Base-by-base conservation (phyloP, 2,113 vertebrate species). In the Hyperopisus bebe region DNA sequence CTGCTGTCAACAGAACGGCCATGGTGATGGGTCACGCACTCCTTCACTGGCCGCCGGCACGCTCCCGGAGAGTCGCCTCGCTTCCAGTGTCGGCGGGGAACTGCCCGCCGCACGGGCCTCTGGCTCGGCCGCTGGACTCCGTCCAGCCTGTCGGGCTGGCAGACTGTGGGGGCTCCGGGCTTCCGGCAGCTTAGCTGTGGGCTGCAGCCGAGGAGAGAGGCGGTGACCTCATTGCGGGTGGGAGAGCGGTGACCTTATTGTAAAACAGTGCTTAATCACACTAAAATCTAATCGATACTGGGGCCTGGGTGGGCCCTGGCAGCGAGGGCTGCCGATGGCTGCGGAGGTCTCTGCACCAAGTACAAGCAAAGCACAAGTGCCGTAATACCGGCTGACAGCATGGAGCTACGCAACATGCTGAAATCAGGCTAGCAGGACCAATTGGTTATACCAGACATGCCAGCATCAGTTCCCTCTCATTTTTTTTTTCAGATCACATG, bases 71-170 rank as follows among this genome's bases (percentile, higher is more conserved):
- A 92, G 74, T 91, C 92, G 87, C 92, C 92, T 90, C 96, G 98
- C 53, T 97, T 98, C 98, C 89, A 98, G 98, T 93, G 98, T 99
- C 89, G 99, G 95, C 87, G 99, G 95, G 97, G 98, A 98, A 93
- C 98, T 98, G 96, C 98, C 98, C 93, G 97, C 96, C 92, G 96
- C 98, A 94, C 99, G 99, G 17, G 98, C 98, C 95, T 99, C 99
- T 98, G 99, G 98, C 94, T 99, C 97, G 90, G 98, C 98, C 94
- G 97, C 91, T 99, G 98, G 91, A 99, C 96, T 90, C 98, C 97
- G 93, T 98, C 97, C 93, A 99, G 93, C 27, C 97, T 95, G 84
- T 99, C 98, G 90, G 97, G 99, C 93, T 9, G 87, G 58, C 48
- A 70, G 87, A 5, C 51, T 3, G 39, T 11, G 53, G 27, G 27